Evolutionary conservation across 92 coral and sea anemone genomes (phyloP).

Genomic region (Galaxea fascicularis): DNA sequence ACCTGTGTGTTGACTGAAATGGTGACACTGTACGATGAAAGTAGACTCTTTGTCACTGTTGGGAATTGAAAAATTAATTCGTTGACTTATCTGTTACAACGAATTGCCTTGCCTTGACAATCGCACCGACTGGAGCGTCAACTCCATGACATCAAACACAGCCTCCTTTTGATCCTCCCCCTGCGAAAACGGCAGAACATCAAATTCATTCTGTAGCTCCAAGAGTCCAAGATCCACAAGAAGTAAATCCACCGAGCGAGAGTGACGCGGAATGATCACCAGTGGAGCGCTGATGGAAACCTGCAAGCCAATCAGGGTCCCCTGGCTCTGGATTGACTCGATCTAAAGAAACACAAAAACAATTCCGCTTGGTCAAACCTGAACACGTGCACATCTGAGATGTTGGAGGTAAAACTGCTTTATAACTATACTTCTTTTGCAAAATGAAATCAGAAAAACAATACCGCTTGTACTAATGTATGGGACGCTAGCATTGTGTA

Average conservation of each 20-base stretch:
- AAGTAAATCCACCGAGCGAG: constrained; percentile 87
- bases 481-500: too few relatives aligned
- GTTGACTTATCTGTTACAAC: background rate
- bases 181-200: constrained; percentile 44
- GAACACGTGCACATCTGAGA: too few relatives aligned
- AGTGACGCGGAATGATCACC: constrained; percentile 90
- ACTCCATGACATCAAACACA: constrained; percentile 86
- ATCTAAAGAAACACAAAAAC: constrained; percentile 57
- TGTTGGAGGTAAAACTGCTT: too few relatives aligned
- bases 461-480: too few relatives aligned
- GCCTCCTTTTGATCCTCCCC: constrained; percentile 48
- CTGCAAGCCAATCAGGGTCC: constrained; percentile 80
- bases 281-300: constrained; percentile 89
- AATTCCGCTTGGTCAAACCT: background rate
- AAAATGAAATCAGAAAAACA: too few relatives aligned
- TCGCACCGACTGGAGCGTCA: constrained; percentile 91
- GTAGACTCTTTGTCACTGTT: too few relatives aligned
- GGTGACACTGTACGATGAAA: too few relatives aligned
- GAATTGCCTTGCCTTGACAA: constrained; percentile 79
- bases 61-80: too few relatives aligned
- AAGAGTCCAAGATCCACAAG: constrained; percentile 94
- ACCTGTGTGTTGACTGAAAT: too few relatives aligned
- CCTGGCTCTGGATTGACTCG: constrained; percentile 82
- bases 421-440: too few relatives aligned
- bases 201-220: constrained; percentile 86